A percentile compares a stretch with the other conserved stretches of the same genome.
phyloP scores from a whole-genome alignment of 2,113 vertebrate species.

The Pica pica region DNA sequence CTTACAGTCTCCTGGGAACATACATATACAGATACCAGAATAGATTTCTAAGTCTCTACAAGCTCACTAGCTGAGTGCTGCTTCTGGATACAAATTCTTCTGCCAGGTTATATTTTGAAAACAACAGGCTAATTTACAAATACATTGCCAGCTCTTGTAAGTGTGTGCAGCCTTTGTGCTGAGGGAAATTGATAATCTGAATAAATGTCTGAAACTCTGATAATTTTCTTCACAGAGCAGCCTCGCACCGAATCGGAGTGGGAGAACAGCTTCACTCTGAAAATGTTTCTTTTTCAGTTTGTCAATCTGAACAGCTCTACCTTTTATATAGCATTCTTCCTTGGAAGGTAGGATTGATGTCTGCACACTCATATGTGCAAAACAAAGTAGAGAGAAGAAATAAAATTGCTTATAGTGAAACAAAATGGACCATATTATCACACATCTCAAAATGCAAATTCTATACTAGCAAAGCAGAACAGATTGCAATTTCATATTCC shows the following conservation, averaged over 20 bases:
- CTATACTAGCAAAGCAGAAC: not conserved
- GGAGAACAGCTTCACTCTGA: slow-evolving; percentile 97
- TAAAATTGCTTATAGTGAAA: not conserved
- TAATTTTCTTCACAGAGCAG: slow-evolving; percentile 83
- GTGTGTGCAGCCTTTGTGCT: not conserved
- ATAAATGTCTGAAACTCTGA: slow-evolving; percentile 21
- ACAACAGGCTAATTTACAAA: not conserved
- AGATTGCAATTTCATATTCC: not conserved
- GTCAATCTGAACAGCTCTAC: slow-evolving; percentile 98
- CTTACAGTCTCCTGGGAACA: not conserved
- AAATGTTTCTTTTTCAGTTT: slow-evolving; percentile 99
- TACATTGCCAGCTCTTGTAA: not conserved
- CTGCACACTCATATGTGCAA: not conserved
- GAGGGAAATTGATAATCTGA: not conserved
- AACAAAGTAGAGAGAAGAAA: not conserved
- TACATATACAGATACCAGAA: not conserved
- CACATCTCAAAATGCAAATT: not conserved
- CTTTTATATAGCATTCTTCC: slow-evolving; percentile 97
- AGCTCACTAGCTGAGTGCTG: not conserved
- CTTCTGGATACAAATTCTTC: not conserved
- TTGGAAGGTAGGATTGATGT: slow-evolving; percentile 82
- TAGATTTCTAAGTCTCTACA: not conserved
- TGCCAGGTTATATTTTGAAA: not conserved
- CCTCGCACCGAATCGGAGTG: slow-evolving; percentile 95
- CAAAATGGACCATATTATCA: not conserved